Evolutionary conservation across 2,888 invertebrate genomes (phyloP), one percentile per base, ranked within the genome.

Genomic region (Spisula subtruncata): DNA sequence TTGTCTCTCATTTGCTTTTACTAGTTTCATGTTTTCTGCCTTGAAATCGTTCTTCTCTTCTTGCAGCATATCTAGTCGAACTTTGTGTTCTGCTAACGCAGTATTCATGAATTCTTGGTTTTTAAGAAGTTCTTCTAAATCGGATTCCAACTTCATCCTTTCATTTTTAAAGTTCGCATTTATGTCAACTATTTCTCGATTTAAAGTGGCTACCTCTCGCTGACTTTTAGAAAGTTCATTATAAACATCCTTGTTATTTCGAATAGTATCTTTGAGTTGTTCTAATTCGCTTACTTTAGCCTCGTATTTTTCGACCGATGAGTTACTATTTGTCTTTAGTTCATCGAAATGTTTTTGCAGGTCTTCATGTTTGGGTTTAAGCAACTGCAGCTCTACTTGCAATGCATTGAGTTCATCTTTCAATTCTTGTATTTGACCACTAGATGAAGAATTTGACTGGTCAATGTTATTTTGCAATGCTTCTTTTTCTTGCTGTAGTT

Each of bases 71-170:
- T 92, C 92, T 1, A 92, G 83, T 20, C 92, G 32, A 6, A 92
- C 90, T 80, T 90, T 92, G 60, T 92, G 92, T 84, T 92, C 92
- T 51, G 92, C 91, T 56, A 92, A 54, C 12, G 91, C 91, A 20
- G 87, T 87, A 82, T 92, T 92, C 92, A 92, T 92, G 54, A 92
- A 92, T 88, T 92, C 92, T 56, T 92, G 92, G 54, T 92, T 92
- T 83, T 92, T 92, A 32, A 92, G 46, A 10, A 92, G 87, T 48
- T 92, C 92, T 81, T 92, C 92, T 32, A 92, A 82, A 60, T 92
- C 92, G 20, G 87, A 86, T 82, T 92, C 91, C 79, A 89, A 81
- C 81, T 91, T 92, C 14, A 88, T 60, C 60, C 87, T 84, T 86
- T 92, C 92, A 41, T 80, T 85, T 54, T 86, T 83, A 51, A 88